Base-by-base conservation (phyloP, 2,113 vertebrate species). In the Saguinus imperator region DNA sequence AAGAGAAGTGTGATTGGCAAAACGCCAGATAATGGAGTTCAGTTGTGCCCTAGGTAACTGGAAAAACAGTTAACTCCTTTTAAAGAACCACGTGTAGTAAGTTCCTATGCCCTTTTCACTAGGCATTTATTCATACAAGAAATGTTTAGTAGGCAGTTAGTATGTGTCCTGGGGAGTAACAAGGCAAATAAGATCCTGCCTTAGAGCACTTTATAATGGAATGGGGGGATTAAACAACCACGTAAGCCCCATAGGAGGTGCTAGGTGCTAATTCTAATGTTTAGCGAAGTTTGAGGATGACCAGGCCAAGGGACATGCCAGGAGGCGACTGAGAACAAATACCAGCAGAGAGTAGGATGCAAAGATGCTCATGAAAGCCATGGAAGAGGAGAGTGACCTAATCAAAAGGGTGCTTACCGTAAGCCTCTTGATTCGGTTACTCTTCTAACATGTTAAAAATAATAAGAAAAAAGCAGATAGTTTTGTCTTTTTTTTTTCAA, bases 1-100 rank as follows among this genome's bases (percentile, higher is more conserved):
- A 95, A 61, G 50, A 64, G 68, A 84, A 89, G 16, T n/a, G 61
- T 35, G 72, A 29, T 40, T 90, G 66, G 66, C 75, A 93, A 82
- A 91, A 86, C 32, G 72, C 72, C 86, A 88, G 37, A 35, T 61
- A 81, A 40, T 13, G 87, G 29, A 92, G 73, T 75, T 94, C 89
- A 85, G 3, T 8, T n/a, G 80, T 77, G 77, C 27, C 35, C 73
- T 8, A 68, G 0, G 27, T 58, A 27, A 80, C 27, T 61, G 32
- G 10, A 72, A 85, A 94, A 92, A 40, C 2, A 45, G 32, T 66
- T 72, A 35, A 72, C 45, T 50, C 40, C 70, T 87, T 87, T 96
- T 68, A 35, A 95, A 94, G 57, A 92, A 66, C 40, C 32, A 75
- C 70, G 21, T 95, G 6, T 43, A 87, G 40, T 61, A 48, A 1